Conservation (phyloP, 2,113 vertebrate genomes). For the Illadopsis cleaveri region DNA sequence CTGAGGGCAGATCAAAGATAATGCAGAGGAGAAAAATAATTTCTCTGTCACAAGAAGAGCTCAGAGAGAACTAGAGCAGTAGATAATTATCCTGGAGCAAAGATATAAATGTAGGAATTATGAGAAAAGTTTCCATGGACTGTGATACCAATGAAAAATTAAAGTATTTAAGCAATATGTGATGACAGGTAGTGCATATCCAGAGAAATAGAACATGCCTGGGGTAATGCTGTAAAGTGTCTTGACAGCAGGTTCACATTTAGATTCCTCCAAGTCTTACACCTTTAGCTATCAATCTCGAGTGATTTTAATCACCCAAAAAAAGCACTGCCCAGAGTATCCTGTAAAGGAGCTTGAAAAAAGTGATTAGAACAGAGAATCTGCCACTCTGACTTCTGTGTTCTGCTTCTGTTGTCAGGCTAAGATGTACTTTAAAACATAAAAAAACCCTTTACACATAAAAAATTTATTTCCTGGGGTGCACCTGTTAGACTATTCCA, state of each 20-base stretch:
- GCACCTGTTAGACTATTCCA: neutral
- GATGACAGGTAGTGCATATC: neutral
- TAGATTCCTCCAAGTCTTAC: neutral
- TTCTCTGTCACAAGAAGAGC: neutral
- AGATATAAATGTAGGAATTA: neutral
- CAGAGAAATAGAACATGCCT: neutral
- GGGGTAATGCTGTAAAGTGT: neutral
- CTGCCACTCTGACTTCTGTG: neutral
- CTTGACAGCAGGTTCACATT: slow-evolving; percentile 3
- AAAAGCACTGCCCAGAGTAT: neutral
- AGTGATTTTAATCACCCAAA: slow-evolving; percentile 1
- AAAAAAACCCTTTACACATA: neutral
- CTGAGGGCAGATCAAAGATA: neutral
- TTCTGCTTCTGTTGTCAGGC: neutral
- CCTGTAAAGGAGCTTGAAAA: neutral
- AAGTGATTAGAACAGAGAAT: neutral
- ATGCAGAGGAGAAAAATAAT: neutral
- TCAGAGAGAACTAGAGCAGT: neutral
- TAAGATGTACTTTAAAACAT: neutral
- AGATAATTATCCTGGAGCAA: slow-evolving; percentile 38
- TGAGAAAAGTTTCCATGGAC: slow-evolving; percentile 6
- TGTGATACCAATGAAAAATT: slow-evolving; percentile 9
- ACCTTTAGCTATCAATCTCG: neutral
- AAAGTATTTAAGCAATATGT: slow-evolving; percentile 24
- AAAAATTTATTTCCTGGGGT: neutral